Conservation (phyloP, 2,113 vertebrate genomes). For the Columba livia region DNA sequence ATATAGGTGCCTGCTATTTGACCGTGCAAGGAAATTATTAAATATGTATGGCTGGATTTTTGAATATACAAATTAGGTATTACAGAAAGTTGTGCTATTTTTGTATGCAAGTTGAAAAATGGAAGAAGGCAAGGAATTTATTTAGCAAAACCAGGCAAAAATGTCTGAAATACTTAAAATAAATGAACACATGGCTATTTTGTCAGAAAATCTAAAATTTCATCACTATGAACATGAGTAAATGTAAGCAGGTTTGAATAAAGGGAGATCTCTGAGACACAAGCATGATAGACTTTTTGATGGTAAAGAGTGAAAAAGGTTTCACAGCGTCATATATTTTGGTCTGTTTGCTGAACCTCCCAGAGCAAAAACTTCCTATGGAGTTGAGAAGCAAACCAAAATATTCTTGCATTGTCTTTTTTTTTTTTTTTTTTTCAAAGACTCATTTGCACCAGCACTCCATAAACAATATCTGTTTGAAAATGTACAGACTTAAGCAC, state of each 20-base stretch:
- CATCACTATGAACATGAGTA: neutral
- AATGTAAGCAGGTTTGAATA: neutral
- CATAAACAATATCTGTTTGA: neutral
- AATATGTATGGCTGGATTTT: neutral
- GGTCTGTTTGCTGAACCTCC: neutral
- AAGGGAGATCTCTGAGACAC: neutral
- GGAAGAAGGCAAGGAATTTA: neutral
- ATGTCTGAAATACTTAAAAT: neutral
- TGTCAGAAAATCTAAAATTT: neutral
- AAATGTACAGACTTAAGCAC: neutral
- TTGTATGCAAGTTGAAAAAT: neutral
- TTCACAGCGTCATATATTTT: neutral
- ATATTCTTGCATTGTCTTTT: neutral
- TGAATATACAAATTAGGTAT: neutral
- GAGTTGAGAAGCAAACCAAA: neutral
- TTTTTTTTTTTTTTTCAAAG: neutral
- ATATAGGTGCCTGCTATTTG: neutral
- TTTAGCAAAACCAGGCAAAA: neutral
- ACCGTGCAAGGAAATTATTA: neutral
- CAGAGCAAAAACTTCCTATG: neutral
- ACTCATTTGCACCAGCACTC: neutral
- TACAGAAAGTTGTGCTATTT: neutral
- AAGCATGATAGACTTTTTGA: neutral
- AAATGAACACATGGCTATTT: neutral
- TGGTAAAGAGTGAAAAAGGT: neutral